Conservation (phyloP, 2,113 vertebrate genomes). For the Budorcas taxicolor region DNA sequence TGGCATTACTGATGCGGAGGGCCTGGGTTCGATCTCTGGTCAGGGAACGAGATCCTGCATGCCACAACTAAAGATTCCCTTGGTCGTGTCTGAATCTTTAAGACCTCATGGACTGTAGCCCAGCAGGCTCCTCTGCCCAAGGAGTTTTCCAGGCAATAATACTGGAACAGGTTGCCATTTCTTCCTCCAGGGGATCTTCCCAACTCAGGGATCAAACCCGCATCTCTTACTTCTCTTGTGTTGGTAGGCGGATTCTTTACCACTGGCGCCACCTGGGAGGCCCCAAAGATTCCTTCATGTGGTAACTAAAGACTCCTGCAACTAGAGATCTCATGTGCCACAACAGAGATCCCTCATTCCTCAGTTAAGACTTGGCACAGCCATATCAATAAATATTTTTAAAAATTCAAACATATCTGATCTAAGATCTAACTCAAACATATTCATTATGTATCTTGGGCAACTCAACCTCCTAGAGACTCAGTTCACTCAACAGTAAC, state of each 20-base stretch:
- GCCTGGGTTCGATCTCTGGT: not conserved
- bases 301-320: not conserved
- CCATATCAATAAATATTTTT: not conserved
- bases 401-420: not conserved
- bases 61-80: not conserved
- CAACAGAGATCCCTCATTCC: not conserved
- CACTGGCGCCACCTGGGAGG: not conserved
- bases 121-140: not conserved
- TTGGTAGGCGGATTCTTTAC: not conserved
- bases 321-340: not conserved
- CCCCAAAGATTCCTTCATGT: not conserved
- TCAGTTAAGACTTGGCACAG: not conserved
- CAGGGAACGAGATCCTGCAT: not conserved
- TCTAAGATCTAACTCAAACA: not conserved
- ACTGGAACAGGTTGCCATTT: not conserved
- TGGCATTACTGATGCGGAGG: not conserved
- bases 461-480: not conserved
- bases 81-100: not conserved
- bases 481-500: not conserved
- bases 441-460: not conserved
- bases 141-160: not conserved
- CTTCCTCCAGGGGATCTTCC: not conserved
- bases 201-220: not conserved
- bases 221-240: not conserved
- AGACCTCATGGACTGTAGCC: not conserved